These are phyloP conservation scores for Cygnus atratus DNA, from an alignment of 2,113 vertebrate genomes.

Conservation along the genomic window DNA sequence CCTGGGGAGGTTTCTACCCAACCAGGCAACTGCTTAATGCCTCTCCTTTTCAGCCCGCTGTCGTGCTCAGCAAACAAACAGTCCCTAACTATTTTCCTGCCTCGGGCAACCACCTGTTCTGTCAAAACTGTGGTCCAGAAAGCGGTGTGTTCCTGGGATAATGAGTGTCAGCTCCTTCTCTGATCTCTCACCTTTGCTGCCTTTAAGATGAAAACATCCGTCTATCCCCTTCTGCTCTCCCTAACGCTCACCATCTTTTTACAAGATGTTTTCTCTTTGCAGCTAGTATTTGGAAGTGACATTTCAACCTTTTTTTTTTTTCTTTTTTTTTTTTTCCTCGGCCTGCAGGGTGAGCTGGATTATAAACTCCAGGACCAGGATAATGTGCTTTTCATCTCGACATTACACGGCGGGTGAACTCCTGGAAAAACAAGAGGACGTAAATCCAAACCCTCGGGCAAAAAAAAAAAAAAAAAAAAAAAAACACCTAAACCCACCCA, in stretches of 20 bases:
- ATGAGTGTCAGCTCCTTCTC: not conserved
- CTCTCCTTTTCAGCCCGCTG: not conserved
- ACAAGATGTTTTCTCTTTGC: constrained; percentile 24
- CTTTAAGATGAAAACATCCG: not conserved
- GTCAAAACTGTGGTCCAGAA: not conserved
- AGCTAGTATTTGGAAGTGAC: constrained; percentile 46
- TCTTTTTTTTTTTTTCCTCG: not conserved
- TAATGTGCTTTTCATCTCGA: constrained; percentile 95
- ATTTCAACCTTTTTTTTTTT: constrained; percentile 14
- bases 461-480: not conserved
- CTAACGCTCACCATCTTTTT: constrained; percentile 5
- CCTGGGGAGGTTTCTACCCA: not conserved
- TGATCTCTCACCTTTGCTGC: not conserved
- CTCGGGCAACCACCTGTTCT: constrained; percentile 34
- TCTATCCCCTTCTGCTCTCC: not conserved
- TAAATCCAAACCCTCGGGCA: not conserved
- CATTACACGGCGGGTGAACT: constrained; percentile 91
- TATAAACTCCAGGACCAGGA: constrained; percentile 93
- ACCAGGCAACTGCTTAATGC: not conserved
- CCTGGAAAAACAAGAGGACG: constrained; percentile 18
- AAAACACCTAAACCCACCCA: constrained; percentile 1
- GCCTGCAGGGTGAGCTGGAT: constrained; percentile 89
- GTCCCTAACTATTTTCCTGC: not conserved
- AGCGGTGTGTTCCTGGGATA: not conserved
- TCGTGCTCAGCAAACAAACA: not conserved